Evolutionary conservation across 2,797 vertebrate species (phyloP).

Genomic region (Anguilla anguilla): DNA sequence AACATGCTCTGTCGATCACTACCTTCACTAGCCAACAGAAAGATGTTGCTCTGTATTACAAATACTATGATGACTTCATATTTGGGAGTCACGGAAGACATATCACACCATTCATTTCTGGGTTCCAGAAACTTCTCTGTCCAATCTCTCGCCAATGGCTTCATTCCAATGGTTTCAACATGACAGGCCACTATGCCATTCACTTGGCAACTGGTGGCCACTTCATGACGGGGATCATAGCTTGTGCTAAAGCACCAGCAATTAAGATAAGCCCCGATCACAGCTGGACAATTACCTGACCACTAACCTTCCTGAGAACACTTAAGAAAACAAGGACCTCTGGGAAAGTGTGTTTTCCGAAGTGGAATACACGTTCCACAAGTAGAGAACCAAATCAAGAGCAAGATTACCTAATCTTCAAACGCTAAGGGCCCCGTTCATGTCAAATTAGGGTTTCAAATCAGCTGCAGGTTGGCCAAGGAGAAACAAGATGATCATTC

Average conservation of each 20-base stretch:
- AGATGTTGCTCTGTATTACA: not conserved
- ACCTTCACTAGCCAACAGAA: not conserved
- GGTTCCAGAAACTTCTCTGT: not conserved
- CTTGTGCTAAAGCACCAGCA: conserved; percentile 67
- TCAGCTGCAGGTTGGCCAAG: conserved; percentile 62
- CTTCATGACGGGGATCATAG: conserved; percentile 66
- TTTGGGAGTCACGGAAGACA: not conserved
- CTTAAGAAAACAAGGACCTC: conserved; percentile 73
- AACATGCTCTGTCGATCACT: not conserved
- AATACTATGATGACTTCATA: not conserved
- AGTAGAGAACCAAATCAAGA: conserved; percentile 58
- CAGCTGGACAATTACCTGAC: conserved; percentile 78
- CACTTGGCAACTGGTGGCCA: conserved; percentile 53
- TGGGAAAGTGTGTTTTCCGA: conserved; percentile 65
- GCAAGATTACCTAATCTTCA: conserved; percentile 75
- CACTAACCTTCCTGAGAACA: conserved; percentile 76
- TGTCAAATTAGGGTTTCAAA: conserved; percentile 64
- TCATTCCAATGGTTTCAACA: conserved; percentile 2
- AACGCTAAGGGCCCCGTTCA: conserved; percentile 65
- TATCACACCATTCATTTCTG: not conserved
- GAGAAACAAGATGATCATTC: conserved; percentile 1
- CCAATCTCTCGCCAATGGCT: not conserved
- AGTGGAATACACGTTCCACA: conserved; percentile 67
- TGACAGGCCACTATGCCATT: conserved; percentile 40
- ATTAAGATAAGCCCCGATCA: conserved; percentile 73